Percentiles rank a stretch among this genome's conserved stretches.
Evolutionary conservation across 2,797 vertebrate species (phyloP).

Genomic region (Hapalemur alaotrensis): DNA sequence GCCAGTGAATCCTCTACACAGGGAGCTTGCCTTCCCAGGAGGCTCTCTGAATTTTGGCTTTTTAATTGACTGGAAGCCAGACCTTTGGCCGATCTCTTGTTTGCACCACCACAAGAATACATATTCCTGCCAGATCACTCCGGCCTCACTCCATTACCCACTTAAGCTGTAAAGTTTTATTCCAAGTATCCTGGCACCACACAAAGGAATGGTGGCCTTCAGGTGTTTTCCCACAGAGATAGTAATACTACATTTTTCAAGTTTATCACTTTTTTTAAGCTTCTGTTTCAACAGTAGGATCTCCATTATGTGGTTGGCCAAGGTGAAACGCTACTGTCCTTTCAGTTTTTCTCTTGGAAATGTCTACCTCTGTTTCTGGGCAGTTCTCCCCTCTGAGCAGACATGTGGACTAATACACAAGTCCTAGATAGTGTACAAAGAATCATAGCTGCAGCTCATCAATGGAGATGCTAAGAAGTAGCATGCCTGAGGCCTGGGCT

Average conservation of each 20-base stretch:
- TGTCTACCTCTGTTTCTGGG: neutral
- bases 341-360: neutral
- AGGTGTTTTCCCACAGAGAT: neutral
- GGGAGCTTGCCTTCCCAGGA: neutral
- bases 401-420: neutral
- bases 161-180: neutral
- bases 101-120: neutral
- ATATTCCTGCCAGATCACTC: neutral
- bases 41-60: neutral
- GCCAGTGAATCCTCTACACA: neutral
- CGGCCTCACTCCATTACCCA: neutral
- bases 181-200: neutral
- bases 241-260: neutral
- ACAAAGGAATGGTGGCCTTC: neutral
- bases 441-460: neutral
- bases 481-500: neutral
- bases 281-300: neutral
- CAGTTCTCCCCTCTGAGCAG: neutral
- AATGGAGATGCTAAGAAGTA: neutral
- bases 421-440: neutral
- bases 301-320: neutral
- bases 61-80: neutral
- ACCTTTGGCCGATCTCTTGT: neutral
- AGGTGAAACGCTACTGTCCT: neutral
- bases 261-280: neutral